Evolutionary conservation across 2,113 vertebrate species (phyloP).

Genomic region (Leucopsar rothschildi): DNA sequence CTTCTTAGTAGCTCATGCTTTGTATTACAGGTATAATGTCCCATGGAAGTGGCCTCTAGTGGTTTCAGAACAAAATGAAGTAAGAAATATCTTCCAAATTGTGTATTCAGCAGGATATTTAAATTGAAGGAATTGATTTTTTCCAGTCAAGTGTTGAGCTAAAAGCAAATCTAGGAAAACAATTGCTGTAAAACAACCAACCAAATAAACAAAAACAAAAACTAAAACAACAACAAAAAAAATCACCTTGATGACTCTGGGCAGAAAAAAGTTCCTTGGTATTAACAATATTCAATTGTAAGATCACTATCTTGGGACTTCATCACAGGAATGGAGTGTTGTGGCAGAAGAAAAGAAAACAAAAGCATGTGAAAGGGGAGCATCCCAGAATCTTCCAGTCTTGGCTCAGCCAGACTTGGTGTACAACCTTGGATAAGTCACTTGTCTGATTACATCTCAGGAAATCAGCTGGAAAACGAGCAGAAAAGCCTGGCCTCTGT

Average conservation of each 20-base stretch:
- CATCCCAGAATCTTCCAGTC: not conserved
- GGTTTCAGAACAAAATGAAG: not conserved
- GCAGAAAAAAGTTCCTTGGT: not conserved
- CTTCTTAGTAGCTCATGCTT: not conserved
- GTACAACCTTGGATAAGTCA: not conserved
- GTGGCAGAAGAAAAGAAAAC: not conserved
- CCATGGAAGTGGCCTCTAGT: not conserved
- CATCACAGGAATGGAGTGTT: not conserved
- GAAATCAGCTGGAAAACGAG: not conserved
- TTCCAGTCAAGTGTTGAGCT: not conserved
- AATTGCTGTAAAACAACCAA: not conserved
- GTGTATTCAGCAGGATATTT: constrained; percentile 14
- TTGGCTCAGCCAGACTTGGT: not conserved
- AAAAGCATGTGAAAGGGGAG: not conserved
- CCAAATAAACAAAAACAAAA: not conserved
- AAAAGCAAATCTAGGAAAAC: not conserved
- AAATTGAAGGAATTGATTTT: constrained; percentile 29
- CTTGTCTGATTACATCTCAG: not conserved
- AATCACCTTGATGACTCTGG: not conserved
- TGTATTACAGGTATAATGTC: not conserved
- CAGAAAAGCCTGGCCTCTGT: not conserved
- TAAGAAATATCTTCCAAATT: not conserved
- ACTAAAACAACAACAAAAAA: rapidly evolving
- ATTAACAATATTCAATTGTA: not conserved
- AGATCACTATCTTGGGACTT: not conserved